Evolutionary conservation across 2,113 vertebrate genomes (phyloP).

Genomic region (Gambusia holbrooki): DNA sequence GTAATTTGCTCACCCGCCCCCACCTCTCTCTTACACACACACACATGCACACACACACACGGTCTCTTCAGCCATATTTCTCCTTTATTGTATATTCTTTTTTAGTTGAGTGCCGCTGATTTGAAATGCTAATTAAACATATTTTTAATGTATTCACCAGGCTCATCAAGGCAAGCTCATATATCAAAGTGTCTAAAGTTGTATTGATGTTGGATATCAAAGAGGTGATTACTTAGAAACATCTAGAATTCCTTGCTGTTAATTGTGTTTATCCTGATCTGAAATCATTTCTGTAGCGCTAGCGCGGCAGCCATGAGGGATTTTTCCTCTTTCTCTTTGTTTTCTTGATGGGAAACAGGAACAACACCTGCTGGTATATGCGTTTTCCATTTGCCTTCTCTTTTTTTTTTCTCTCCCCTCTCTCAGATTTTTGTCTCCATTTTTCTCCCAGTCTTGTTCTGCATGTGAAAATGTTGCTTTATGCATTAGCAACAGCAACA

Average conservation of each 20-base stretch:
- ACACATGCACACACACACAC: conserved; percentile 6
- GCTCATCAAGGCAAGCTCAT: conserved; percentile 80
- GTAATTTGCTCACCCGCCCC: conserved; percentile 76
- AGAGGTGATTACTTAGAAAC: conserved; percentile 80
- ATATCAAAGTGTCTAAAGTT: conserved; percentile 84
- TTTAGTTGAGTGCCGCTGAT: conserved; percentile 74
- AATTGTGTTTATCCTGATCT: conserved; percentile 70
- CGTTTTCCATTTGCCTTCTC: conserved; percentile 8
- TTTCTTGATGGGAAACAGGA: conserved; percentile 16
- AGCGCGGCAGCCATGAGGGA: conserved; percentile 37
- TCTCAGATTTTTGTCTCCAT: neutral
- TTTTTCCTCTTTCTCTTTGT: neutral
- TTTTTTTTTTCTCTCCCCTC: neutral
- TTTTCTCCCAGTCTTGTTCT: conserved; percentile 31
- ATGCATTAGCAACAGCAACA: conserved; percentile 31
- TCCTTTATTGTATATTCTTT: conserved; percentile 82
- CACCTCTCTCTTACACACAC: conserved; percentile 27
- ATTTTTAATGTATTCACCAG: conserved; percentile 83
- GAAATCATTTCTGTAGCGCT: conserved; percentile 57
- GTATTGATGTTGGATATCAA: conserved; percentile 85
- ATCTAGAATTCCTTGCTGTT: conserved; percentile 71
- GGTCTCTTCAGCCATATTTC: conserved; percentile 62
- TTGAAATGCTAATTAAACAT: conserved; percentile 86
- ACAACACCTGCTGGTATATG: conserved; percentile 29
- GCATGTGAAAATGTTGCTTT: conserved; percentile 32